Evolutionary conservation across 2,888 invertebrate species (phyloP), one percentile per base, ranked within the genome.

Genomic region (Tetranychus truncatus): DNA sequence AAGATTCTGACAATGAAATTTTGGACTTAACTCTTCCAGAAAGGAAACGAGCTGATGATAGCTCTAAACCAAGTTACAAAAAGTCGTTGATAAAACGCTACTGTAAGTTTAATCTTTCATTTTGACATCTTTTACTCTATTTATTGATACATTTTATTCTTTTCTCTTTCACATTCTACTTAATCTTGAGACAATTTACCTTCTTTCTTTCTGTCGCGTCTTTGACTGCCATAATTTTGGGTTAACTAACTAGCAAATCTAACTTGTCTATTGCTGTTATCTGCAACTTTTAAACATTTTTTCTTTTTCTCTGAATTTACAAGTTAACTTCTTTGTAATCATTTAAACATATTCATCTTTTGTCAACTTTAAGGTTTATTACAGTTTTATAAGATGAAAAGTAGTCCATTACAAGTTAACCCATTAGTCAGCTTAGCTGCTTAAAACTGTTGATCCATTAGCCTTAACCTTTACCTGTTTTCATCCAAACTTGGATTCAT

Each of bases 71-170:
- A n/a, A 78, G 78, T 66, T 79, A 78, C 87, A 93, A 93, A 87
- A 93, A 93, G 84, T 91, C 89, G 81, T 88, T 93, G 81, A 92
- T 93, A 88, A 91, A 91, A 85, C 87, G 93, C 88, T 93, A 91
- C 86, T 88, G 93, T 93, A 89, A 93, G 93, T 91, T 24, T 71
- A 11, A 18, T 18, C 45, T 55, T 55, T 73, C 73, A 18, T n/a
- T 45, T 24, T 34, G 72, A 34, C 18, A n/a, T 71, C 71, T 21
- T 44, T 71, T n/a, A 20, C 34, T 24, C 15, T 15, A 7, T 1
- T 21, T 46, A 18, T 24, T 71, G 20, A 34, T 44, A 18, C 71
- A 34, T 44, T 24, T 15, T 21, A 18, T 71, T 24, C 44, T 44
- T 71, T 44, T 24, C 71, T 24, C 20, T 24, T 71, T 71, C 21